Percentiles rank a stretch among this genome's conserved stretches.
Conservation (phyloP, 2,113 vertebrate species). For the Macaca fascicularis region T2T-MFA8v1.1 NC_088379.1:165129001-165129500, state of each 20-base stretch:
- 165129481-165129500: neutral
- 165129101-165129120: neutral
- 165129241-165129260: neutral
- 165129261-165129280: neutral
- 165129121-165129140: neutral
- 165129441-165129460: neutral
- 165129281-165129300: neutral
- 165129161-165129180: neutral
- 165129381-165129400: neutral
- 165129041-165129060: neutral
- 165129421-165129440: neutral
- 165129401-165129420: neutral
- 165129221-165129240: neutral
- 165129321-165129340: too few relatives aligned
- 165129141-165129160: neutral
- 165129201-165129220: fast-evolving
- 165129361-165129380: neutral
- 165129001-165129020: too few relatives aligned
- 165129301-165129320: neutral
- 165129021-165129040: neutral
- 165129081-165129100: neutral
- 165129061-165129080: neutral
- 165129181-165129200: neutral
- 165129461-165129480: neutral
- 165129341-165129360: neutral